A percentile compares a stretch with the other conserved stretches of the same genome.
These are phyloP conservation scores for Hippocampus comes DNA, from an alignment of 2,113 vertebrate genomes.

Conservation along the genomic window DNA sequence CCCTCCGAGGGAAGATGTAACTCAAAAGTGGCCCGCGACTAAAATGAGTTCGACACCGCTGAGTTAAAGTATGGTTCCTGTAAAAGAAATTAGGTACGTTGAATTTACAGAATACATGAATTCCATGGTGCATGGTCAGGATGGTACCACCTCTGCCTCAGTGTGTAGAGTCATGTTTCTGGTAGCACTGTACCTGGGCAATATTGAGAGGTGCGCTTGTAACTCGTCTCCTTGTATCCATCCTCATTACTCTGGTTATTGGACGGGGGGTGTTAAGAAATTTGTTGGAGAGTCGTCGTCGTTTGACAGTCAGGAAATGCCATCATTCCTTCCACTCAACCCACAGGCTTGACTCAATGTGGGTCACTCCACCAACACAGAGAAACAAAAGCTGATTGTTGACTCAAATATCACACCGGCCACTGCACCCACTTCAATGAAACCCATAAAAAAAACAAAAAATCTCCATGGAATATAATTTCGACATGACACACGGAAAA, in stretches of 20 bases:
- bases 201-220: not conserved
- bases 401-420: constrained; percentile 41
- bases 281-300: constrained; percentile 15
- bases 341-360: constrained; percentile 37
- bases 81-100: no score
- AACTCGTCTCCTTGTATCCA: not conserved
- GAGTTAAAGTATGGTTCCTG: no score
- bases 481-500: not conserved
- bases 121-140: no score
- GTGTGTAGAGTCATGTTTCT: not conserved
- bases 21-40: no score
- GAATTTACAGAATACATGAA: no score
- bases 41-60: no score
- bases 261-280: not conserved
- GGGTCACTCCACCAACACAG: constrained; percentile 50
- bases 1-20: no score
- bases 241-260: not conserved
- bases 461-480: not conserved
- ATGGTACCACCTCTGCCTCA: no score
- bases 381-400: constrained; percentile 58
- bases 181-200: not conserved
- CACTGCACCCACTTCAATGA: constrained; percentile 27
- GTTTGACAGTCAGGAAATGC: constrained; percentile 14
- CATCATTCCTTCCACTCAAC: constrained; percentile 59
- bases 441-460: not conserved